phyloP scores from a whole-genome alignment of 2,113 vertebrate species.

The Sapajus apella region DNA sequence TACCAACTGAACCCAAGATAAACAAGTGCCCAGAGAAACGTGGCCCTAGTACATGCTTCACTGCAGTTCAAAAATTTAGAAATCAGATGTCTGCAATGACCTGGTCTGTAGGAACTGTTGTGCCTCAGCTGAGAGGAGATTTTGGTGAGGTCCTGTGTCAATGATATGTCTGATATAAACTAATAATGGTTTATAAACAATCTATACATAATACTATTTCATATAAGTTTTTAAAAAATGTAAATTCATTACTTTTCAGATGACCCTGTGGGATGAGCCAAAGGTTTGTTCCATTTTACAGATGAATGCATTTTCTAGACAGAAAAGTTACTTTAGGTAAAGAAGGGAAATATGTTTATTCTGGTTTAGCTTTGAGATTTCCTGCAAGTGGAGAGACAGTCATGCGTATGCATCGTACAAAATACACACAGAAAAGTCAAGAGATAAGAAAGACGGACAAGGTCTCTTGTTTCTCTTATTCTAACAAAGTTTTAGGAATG shows the following conservation, averaged over 20 bases:
- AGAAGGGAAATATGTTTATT: background rate
- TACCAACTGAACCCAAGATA: slow-evolving; percentile 83
- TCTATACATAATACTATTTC: background rate
- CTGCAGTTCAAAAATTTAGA: slow-evolving; percentile 49
- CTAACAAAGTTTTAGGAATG: background rate
- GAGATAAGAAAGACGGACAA: background rate
- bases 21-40: slow-evolving; percentile 79
- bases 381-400: background rate
- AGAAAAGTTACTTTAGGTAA: background rate
- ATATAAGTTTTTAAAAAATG: background rate
- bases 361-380: slow-evolving; percentile 14
- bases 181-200: slow-evolving; percentile 18
- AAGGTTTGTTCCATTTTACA: slow-evolving; percentile 46
- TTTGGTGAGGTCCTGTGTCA: background rate
- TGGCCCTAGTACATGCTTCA: background rate
- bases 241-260: slow-evolving; percentile 25
- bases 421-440: background rate
- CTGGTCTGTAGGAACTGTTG: slow-evolving; percentile 32
- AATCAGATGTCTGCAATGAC: slow-evolving; percentile 65
- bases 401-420: background rate
- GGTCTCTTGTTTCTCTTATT: background rate
- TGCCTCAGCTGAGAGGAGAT: slow-evolving; percentile 10
- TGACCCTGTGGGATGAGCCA: background rate
- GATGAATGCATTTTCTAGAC: slow-evolving; percentile 17
- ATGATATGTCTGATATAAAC: background rate